Conservation (phyloP, 2,888 invertebrate species). For the Drosophila nr. fundita region DNA sequence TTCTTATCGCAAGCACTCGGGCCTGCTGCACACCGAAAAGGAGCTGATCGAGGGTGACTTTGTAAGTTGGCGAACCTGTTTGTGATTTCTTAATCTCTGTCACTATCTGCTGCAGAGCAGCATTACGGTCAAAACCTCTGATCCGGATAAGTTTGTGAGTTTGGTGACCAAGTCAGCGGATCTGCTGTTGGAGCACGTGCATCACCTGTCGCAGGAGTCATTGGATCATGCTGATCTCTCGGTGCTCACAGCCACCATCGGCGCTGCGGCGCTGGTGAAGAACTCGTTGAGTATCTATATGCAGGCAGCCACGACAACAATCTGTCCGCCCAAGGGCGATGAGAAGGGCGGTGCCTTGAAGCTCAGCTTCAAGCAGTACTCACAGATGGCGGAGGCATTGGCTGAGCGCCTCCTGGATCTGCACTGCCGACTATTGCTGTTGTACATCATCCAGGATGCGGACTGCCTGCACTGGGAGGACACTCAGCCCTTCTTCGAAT, state of each 20-base stretch:
- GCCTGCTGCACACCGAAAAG: slow-evolving; percentile 85
- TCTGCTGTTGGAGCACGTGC: slow-evolving; percentile 90
- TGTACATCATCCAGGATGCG: slow-evolving; percentile 93
- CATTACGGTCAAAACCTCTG: slow-evolving; percentile 90
- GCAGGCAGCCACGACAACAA: slow-evolving; percentile 85
- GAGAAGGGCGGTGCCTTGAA: slow-evolving; percentile 84
- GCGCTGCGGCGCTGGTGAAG: slow-evolving; percentile 91
- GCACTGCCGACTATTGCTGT: slow-evolving; percentile 90
- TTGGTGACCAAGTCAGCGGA: slow-evolving; percentile 90
- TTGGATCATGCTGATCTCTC: slow-evolving; percentile 93
- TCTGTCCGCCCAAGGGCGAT: slow-evolving; percentile 84
- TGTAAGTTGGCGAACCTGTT: slow-evolving; percentile 57
- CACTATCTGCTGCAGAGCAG: slow-evolving; percentile 71
- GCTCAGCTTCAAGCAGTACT: slow-evolving; percentile 89
- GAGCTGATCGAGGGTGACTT: slow-evolving; percentile 78
- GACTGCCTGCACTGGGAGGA: slow-evolving; percentile 92
- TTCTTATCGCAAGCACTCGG: slow-evolving; percentile 90
- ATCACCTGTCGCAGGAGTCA: slow-evolving; percentile 92
- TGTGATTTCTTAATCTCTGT: background rate
- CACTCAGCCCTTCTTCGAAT: slow-evolving; percentile 88
- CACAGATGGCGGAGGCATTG: slow-evolving; percentile 93
- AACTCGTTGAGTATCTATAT: slow-evolving; percentile 92
- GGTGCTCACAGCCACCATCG: slow-evolving; percentile 92
- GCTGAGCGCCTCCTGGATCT: slow-evolving; percentile 93
- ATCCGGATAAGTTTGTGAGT: slow-evolving; percentile 91